Conservation (phyloP, 1,140 invertebrate genomes). For the Monomorium pharaonis region DNA sequence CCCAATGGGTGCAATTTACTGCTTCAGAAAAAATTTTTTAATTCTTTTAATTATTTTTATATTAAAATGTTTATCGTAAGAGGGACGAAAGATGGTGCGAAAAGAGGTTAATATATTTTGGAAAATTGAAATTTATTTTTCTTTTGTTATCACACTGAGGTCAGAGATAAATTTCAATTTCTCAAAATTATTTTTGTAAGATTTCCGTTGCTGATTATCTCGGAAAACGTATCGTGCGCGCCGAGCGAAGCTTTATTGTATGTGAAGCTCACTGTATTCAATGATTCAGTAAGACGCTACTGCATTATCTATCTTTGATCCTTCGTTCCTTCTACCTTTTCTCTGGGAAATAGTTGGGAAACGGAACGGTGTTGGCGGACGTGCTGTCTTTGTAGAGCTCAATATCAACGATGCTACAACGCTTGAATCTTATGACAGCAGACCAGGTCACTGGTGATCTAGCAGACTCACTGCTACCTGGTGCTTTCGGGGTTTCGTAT, state of each 20-base stretch:
- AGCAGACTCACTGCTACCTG: not conserved
- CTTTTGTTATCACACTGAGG: not conserved
- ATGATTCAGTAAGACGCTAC: conserved; percentile 28
- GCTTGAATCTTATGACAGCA: conserved; percentile 61
- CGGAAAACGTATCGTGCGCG: not conserved
- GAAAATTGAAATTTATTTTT: not conserved
- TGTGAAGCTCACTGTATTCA: conserved; percentile 7
- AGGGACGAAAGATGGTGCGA: too few relatives aligned
- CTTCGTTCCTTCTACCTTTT: not conserved
- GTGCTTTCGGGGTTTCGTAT: conserved; percentile 45
- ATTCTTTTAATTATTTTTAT: not conserved
- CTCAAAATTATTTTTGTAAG: not conserved
- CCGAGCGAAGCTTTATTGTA: not conserved
- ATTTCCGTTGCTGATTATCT: not conserved
- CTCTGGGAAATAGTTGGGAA: not conserved
- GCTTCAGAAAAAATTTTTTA: not conserved
- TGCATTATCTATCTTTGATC: not conserved
- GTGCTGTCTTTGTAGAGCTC: not conserved
- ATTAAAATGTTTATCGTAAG: not conserved
- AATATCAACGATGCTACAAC: conserved; percentile 26
- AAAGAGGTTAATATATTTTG: not conserved
- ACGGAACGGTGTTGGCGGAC: not conserved
- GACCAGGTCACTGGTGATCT: conserved; percentile 38
- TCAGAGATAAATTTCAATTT: not conserved
- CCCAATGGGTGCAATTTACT: not conserved